Conservation (phyloP, 2,113 vertebrate species). For the Hylia prasina region DNA sequence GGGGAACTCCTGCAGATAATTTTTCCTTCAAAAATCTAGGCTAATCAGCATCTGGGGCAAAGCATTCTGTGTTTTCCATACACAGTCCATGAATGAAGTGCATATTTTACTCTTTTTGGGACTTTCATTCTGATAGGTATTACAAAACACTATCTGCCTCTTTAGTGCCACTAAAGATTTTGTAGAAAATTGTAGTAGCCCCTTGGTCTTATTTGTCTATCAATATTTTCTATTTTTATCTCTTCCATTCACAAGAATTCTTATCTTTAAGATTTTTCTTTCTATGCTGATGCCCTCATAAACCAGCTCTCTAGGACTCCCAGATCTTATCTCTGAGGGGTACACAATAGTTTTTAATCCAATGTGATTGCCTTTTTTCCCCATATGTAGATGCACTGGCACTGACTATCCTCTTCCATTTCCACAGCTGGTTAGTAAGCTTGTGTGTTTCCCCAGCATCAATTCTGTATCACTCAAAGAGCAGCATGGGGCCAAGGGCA, state of each 20-base stretch:
- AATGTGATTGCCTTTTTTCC: neutral
- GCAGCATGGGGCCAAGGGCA: neutral
- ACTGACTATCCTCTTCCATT: neutral
- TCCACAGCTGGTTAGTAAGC: neutral
- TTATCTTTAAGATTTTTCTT: neutral
- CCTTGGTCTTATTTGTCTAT: neutral
- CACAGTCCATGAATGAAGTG: neutral
- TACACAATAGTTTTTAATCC: neutral
- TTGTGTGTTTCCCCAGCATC: neutral
- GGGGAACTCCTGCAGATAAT: fast-evolving
- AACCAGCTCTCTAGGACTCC: neutral
- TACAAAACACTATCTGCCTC: neutral
- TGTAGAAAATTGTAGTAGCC: neutral
- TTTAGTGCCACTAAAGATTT: neutral
- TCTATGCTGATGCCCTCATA: neutral
- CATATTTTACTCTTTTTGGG: neutral
- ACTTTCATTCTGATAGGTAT: neutral
- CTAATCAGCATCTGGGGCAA: neutral
- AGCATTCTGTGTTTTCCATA: neutral
- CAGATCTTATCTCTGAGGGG: neutral
- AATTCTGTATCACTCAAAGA: neutral
- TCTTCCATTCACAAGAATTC: neutral
- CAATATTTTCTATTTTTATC: neutral
- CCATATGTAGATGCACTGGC: fast-evolving
- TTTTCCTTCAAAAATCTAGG: neutral